phyloP scores from a whole-genome alignment of 2,888 invertebrate species.

The Clanis bilineata region DNA sequence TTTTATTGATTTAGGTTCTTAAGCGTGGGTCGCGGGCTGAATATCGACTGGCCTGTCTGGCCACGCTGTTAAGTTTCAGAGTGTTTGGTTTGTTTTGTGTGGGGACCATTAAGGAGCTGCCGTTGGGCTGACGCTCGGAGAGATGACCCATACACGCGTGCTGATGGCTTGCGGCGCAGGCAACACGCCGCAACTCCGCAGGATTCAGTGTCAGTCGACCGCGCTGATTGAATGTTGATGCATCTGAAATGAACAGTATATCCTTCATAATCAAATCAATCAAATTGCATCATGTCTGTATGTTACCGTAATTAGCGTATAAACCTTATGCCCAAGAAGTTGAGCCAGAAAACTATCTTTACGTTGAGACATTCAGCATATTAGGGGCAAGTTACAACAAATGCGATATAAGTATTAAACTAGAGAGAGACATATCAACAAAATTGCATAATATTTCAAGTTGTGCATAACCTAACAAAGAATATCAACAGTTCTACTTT shows the following conservation, averaged over 20 bases:
- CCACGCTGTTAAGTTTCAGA: constrained; percentile 75
- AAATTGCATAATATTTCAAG: too few relatives aligned
- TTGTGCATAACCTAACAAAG: too few relatives aligned
- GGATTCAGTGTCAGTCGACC: not conserved
- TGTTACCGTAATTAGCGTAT: too few relatives aligned
- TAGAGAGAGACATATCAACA: too few relatives aligned
- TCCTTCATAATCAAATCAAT: not conserved
- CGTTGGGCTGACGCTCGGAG: constrained; percentile 37
- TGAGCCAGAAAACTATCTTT: too few relatives aligned
- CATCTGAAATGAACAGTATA: not conserved
- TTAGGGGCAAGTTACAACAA: too few relatives aligned
- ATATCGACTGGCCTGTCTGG: constrained; percentile 75
- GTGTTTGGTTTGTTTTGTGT: constrained; percentile 78
- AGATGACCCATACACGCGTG: constrained; percentile 69
- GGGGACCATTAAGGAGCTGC: constrained; percentile 81
- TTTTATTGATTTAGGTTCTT: constrained; percentile 71
- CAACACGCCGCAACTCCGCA: constrained; percentile 46
- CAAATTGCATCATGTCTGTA: too few relatives aligned
- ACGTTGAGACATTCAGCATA: too few relatives aligned
- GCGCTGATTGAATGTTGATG: not conserved
- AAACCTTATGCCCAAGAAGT: too few relatives aligned
- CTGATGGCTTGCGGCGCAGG: constrained; percentile 50
- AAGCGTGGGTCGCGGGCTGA: constrained; percentile 82
- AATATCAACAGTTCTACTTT: too few relatives aligned
- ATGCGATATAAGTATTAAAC: too few relatives aligned